These are phyloP conservation scores for Lasioglossum malachurum DNA, from an alignment of 2,888 invertebrate genomes.

Conservation along the genomic window DNA sequence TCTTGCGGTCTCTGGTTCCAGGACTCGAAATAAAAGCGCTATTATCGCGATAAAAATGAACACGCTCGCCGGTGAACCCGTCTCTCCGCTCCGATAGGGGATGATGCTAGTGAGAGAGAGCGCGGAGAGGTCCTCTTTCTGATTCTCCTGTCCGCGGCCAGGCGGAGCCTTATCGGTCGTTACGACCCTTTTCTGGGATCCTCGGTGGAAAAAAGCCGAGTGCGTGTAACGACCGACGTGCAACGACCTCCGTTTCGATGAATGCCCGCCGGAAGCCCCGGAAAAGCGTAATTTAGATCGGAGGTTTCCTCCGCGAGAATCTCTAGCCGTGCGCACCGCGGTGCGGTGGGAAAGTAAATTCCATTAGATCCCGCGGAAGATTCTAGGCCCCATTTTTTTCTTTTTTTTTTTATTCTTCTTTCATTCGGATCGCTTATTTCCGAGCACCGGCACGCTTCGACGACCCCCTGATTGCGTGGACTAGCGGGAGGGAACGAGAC, in stretches of 20 bases:
- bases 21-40: constrained; percentile 32
- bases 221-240: constrained; percentile 29
- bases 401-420: not conserved
- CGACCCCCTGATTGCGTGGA: not conserved
- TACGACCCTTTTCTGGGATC: not conserved
- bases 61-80: not conserved
- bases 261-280: not conserved
- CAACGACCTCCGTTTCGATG: constrained; percentile 33
- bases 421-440: not conserved
- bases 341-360: constrained; percentile 3
- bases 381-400: not conserved
- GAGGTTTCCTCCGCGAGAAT: not conserved
- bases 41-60: constrained; percentile 54
- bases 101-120: not conserved
- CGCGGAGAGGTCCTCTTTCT: not conserved
- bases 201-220: constrained; percentile 12
- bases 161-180: not conserved
- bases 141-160: not conserved
- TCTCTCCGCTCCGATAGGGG: not conserved
- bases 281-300: constrained; percentile 2
- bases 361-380: not conserved
- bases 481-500: not conserved
- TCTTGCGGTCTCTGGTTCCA: not conserved
- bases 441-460: not conserved
- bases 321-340: not conserved